A percentile compares a stretch with the other conserved stretches of the same genome.
Evolutionary conservation across 1,140 invertebrate genomes (phyloP).

Genomic region (Aradophagus sp.): DNA sequence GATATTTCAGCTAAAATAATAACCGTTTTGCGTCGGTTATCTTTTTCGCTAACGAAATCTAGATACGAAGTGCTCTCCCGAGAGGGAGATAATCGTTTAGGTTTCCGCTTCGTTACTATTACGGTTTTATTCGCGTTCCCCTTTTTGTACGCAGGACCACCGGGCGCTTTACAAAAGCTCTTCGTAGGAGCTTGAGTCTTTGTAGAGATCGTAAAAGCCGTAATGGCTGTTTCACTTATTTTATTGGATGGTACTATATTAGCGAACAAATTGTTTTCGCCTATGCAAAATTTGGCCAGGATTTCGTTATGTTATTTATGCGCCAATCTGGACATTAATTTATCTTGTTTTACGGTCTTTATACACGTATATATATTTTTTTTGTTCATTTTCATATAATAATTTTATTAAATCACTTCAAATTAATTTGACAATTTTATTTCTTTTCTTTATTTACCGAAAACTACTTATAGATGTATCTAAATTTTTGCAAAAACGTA

Average conservation of each 20-base stretch:
- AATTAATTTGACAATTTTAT: no score
- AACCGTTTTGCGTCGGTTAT: conserved; percentile 37
- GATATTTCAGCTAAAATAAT: conserved; percentile 28
- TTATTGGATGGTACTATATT: conserved; percentile 40
- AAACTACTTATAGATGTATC: no score
- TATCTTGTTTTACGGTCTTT: no score
- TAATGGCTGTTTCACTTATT: conserved; percentile 54
- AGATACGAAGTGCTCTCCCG: conserved; percentile 32
- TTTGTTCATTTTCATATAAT: no score
- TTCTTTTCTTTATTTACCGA: no score
- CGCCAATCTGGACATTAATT: no score
- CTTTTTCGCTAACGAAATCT: conserved; percentile 46
- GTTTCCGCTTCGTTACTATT: conserved; percentile 51
- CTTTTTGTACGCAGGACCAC: conserved; percentile 40
- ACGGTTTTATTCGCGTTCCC: conserved; percentile 47
- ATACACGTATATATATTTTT: no score
- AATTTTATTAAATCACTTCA: no score
- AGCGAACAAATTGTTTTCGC: conserved; percentile 47
- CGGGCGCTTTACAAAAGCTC: conserved; percentile 37
- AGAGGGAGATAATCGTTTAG: conserved; percentile 52
- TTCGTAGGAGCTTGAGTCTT: conserved; percentile 26
- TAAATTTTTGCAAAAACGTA: no score
- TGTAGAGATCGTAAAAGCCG: conserved; percentile 47
- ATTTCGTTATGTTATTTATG: conserved; percentile 24
- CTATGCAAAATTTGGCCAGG: conserved; percentile 29